phyloP scores from a whole-genome alignment of 53 echinoderm and acorn worm genomes.

The Mesocentrotus franciscanus region DNA sequence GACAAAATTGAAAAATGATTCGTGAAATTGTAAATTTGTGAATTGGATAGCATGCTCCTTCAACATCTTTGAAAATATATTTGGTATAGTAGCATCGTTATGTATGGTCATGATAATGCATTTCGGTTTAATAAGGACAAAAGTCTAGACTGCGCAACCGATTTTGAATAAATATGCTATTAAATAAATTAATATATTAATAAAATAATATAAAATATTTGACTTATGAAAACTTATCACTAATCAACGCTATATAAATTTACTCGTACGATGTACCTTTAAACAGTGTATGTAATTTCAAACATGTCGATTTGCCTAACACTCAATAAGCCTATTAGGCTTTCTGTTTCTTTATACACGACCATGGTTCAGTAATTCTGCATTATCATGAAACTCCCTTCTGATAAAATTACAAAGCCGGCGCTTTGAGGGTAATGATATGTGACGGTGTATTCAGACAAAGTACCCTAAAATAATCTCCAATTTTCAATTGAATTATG shows the following conservation, averaged over 20 bases:
- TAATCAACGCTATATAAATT: no score
- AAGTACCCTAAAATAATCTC: neutral
- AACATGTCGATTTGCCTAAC: neutral
- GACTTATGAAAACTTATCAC: no score
- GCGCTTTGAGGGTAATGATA: neutral
- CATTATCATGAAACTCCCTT: neutral
- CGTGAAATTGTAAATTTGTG: neutral
- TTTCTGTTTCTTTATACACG: neutral
- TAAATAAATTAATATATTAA: no score
- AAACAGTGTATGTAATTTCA: neutral
- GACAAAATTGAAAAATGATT: neutral
- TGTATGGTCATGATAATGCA: no score
- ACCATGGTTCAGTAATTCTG: neutral
- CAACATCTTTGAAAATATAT: no score
- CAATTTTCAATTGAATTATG: constrained; percentile 4
- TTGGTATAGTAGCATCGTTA: no score
- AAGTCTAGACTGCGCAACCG: no score
- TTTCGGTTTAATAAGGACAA: no score
- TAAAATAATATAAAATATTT: no score
- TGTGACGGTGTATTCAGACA: neutral
- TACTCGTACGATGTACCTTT: no score
- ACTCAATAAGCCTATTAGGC: neutral
- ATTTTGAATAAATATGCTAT: no score
- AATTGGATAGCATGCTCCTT: no score
- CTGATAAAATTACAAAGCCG: neutral